Evolutionary conservation across 2,888 invertebrate genomes (phyloP).

Genomic region (Ormyrus thymus): DNA sequence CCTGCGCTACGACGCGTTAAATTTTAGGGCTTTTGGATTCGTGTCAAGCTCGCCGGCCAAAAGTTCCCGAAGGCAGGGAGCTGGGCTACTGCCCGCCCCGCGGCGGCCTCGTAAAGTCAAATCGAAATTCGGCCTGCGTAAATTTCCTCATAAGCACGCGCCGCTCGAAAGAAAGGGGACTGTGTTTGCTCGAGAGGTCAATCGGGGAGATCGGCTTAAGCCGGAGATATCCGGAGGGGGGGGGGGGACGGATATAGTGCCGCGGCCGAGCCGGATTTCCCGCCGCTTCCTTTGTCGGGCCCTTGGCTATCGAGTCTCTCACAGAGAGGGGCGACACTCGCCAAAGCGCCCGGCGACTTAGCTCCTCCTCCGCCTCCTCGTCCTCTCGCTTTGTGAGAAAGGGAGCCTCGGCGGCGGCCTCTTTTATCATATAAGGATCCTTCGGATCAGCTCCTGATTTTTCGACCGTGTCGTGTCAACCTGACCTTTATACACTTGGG

Average conservation of each 20-base stretch:
- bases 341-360: slow-evolving; percentile 20
- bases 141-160: not conserved
- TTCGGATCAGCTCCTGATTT: slow-evolving; percentile 28
- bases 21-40: slow-evolving; percentile 61
- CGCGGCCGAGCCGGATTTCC: slow-evolving; percentile 1
- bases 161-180: not conserved
- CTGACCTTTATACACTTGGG: no score
- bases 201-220: slow-evolving; percentile 27
- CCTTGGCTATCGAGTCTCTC: slow-evolving; percentile 5
- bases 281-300: not conserved
- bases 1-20: slow-evolving; percentile 57
- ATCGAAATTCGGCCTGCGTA: slow-evolving; percentile 17
- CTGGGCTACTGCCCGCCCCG: not conserved
- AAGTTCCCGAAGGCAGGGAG: slow-evolving; percentile 27
- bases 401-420: not conserved
- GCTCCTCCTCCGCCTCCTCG: not conserved
- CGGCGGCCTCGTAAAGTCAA: not conserved
- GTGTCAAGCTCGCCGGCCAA: slow-evolving; percentile 55
- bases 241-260: slow-evolving; percentile 21
- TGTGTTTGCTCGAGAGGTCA: not conserved
- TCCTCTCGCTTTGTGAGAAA: slow-evolving; percentile 13
- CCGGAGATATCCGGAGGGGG: slow-evolving; percentile 24
- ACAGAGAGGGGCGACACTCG: not conserved
- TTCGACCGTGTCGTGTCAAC: slow-evolving; percentile 16
- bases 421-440: slow-evolving; percentile 37